These are phyloP conservation scores for Marisa cornuarietis DNA, from an alignment of 1,140 invertebrate genomes.

Conservation along the genomic window DNA sequence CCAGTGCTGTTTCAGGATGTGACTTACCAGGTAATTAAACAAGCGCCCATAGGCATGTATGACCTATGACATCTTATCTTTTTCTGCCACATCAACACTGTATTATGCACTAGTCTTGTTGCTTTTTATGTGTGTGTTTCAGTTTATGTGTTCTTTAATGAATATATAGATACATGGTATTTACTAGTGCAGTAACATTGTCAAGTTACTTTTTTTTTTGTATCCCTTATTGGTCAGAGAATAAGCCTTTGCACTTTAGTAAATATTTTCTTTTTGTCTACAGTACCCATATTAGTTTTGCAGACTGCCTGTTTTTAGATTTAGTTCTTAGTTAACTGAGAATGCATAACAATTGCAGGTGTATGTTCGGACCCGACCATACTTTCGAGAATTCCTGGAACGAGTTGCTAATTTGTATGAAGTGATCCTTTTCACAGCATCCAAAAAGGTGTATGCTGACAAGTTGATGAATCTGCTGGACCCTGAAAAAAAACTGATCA, in stretches of 20 bases:
- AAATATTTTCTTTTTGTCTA: no score
- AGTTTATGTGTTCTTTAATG: no score
- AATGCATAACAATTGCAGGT: slow-evolving; percentile 68
- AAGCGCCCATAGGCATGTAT: neutral
- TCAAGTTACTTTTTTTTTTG: no score
- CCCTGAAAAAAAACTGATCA: slow-evolving; percentile 88
- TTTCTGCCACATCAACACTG: neutral
- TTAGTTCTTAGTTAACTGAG: neutral
- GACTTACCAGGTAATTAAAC: slow-evolving; percentile 75
- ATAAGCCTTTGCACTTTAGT: no score
- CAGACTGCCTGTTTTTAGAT: neutral
- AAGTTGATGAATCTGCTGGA: slow-evolving; percentile 93
- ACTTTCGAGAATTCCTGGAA: slow-evolving; percentile 91
- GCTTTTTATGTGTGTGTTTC: no score
- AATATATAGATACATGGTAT: no score
- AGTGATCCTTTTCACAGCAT: slow-evolving; percentile 96
- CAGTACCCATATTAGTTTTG: no score
- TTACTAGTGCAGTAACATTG: no score
- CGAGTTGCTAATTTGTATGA: slow-evolving; percentile 90
- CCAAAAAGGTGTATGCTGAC: slow-evolving; percentile 95
- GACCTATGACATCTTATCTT: neutral
- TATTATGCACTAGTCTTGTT: no score
- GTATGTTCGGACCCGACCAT: slow-evolving; percentile 90
- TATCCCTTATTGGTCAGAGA: no score
- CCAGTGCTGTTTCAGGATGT: slow-evolving; percentile 93